Percentiles rank a stretch among this genome's conserved stretches.
Evolutionary conservation across 64 coral and sea anemone species (phyloP).

Genomic region (Dendronephthya gigantea): DNA sequence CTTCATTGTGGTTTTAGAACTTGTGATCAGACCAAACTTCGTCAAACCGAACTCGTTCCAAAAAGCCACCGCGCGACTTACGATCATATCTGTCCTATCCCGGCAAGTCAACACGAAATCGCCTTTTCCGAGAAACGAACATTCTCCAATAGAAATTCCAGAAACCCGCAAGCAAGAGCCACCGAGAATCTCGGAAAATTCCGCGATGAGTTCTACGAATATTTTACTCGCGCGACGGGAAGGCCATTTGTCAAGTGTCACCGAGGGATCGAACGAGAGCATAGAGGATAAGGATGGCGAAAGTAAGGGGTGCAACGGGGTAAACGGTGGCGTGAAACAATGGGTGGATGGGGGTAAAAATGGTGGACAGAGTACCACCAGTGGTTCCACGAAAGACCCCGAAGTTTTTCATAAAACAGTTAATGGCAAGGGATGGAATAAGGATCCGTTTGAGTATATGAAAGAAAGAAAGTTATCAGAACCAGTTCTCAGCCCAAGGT

Average conservation of each 20-base stretch:
- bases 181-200: background rate
- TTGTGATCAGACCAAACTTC: background rate
- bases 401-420: background rate
- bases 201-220: background rate
- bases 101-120: background rate
- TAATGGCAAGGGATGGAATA: background rate
- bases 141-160: no score
- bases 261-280: background rate
- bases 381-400: no score
- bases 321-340: background rate
- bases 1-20: no score
- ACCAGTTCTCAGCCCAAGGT: background rate
- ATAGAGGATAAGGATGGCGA: background rate
- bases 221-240: background rate
- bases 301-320: background rate
- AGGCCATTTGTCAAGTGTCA: background rate
- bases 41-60: background rate
- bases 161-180: no score
- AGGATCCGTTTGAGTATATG: conserved; percentile 7
- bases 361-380: no score
- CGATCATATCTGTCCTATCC: background rate
- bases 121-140: background rate
- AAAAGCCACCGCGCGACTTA: background rate
- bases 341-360: background rate
- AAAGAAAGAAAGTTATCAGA: background rate